Percentiles rank a stretch among this genome's conserved stretches.
Evolutionary conservation across 2,888 invertebrate genomes (phyloP).

Genomic region (Atherix ibis): DNA sequence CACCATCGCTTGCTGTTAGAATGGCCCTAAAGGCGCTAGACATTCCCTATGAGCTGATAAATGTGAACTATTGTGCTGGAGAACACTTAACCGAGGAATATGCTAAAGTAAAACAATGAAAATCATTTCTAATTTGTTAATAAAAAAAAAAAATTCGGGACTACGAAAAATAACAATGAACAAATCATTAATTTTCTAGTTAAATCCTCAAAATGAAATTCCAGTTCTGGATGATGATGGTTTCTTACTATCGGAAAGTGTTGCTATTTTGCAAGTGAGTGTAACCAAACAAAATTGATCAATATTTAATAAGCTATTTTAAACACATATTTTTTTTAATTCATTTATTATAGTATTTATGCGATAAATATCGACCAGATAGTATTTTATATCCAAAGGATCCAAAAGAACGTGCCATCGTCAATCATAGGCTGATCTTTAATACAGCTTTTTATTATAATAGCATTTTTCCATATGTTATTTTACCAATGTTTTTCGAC

Average conservation of each 20-base stretch:
- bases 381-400: constrained; percentile 50
- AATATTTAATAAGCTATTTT: not conserved
- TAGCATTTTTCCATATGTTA: constrained; percentile 45
- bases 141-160: too few relatives aligned
- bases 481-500: constrained; percentile 53
- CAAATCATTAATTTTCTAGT: constrained; percentile 24
- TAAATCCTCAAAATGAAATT: constrained; percentile 55
- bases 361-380: constrained; percentile 48
- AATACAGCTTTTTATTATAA: constrained; percentile 52
- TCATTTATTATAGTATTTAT: constrained; percentile 36
- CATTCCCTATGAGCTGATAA: constrained; percentile 41
- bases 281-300: not conserved
- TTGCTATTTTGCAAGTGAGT: constrained; percentile 27
- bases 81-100: constrained; percentile 51
- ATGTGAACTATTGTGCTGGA: constrained; percentile 46
- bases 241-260: constrained; percentile 53
- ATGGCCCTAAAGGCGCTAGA: constrained; percentile 42
- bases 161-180: constrained; percentile 17
- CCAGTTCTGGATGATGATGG: constrained; percentile 56
- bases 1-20: constrained; percentile 49
- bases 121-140: too few relatives aligned
- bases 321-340: not conserved
- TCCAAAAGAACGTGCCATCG: constrained; percentile 44
- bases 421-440: constrained; percentile 59
- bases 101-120: constrained; percentile 43